phyloP scores from a whole-genome alignment of 2,797 vertebrate species.

The Pempheris klunzingeri region DNA sequence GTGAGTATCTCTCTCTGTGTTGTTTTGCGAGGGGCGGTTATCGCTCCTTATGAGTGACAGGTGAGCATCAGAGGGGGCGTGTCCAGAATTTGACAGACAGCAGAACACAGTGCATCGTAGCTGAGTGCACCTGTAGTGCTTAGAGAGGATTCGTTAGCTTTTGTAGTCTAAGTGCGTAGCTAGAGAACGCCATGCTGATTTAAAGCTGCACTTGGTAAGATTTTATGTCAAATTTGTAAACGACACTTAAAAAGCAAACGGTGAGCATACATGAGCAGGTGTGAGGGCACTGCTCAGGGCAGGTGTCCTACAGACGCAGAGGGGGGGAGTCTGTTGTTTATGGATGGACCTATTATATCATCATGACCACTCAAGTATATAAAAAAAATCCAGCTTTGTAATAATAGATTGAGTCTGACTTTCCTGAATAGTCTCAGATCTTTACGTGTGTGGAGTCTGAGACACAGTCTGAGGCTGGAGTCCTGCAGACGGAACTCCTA shows the following conservation, averaged over 20 bases:
- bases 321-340: neutral
- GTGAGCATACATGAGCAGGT: neutral
- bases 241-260: neutral
- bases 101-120: conserved; percentile 51
- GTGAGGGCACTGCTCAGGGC: neutral
- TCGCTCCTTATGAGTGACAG: conserved; percentile 13
- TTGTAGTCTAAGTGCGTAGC: conserved; percentile 25
- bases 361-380: no score
- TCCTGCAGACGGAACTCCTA: neutral
- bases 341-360: neutral
- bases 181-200: conserved; percentile 22
- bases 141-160: conserved; percentile 43
- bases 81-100: conserved; percentile 59
- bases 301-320: neutral
- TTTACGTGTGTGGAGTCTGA: neutral
- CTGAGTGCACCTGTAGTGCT: conserved; percentile 37
- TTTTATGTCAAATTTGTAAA: neutral
- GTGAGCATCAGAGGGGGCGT: neutral
- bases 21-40: neutral
- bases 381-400: neutral
- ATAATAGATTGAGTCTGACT: neutral
- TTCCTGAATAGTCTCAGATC: neutral
- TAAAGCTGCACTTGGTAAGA: conserved; percentile 56
- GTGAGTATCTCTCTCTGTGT: conserved; percentile 61
- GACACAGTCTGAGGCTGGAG: neutral